phyloP scores from a whole-genome alignment of 2,113 vertebrate species.

The Lates calcarifer region DNA sequence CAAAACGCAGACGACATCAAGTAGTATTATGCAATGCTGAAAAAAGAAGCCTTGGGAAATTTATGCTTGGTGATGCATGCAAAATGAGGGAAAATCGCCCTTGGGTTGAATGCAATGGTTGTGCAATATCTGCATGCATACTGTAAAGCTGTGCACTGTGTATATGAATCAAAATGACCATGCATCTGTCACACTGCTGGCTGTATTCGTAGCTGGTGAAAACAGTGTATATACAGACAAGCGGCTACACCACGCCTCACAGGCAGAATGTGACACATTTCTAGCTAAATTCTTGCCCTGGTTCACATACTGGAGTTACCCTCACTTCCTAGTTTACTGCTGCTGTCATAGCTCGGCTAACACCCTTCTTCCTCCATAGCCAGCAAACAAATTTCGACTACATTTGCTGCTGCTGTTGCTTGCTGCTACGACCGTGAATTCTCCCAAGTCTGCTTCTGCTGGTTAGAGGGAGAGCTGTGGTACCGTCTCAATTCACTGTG shows the following conservation, averaged over 20 bases:
- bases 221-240: slow-evolving; percentile 7
- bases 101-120: slow-evolving; percentile 65
- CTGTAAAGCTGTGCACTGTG: slow-evolving; percentile 46
- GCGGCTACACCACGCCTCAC: slow-evolving; percentile 3
- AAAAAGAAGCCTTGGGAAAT: slow-evolving; percentile 22
- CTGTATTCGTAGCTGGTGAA: neutral
- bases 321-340: slow-evolving; percentile 85
- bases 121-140: slow-evolving; percentile 72
- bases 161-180: slow-evolving; percentile 17
- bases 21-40: slow-evolving; percentile 62
- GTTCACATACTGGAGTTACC: slow-evolving; percentile 69
- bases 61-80: slow-evolving; percentile 68
- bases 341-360: slow-evolving; percentile 80
- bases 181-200: slow-evolving; percentile 53
- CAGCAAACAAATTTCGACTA: slow-evolving; percentile 61
- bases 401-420: slow-evolving; percentile 25
- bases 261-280: slow-evolving; percentile 37
- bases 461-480: slow-evolving; percentile 33
- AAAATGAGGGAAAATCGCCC: slow-evolving; percentile 65
- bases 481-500: slow-evolving; percentile 8
- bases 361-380: slow-evolving; percentile 81
- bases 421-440: slow-evolving; percentile 42
- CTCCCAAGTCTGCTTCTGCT: slow-evolving; percentile 30
- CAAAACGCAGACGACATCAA: slow-evolving; percentile 51
- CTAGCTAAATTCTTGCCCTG: slow-evolving; percentile 24